Conservation (phyloP, 2,113 vertebrate species). For the Rhineura floridana region DNA sequence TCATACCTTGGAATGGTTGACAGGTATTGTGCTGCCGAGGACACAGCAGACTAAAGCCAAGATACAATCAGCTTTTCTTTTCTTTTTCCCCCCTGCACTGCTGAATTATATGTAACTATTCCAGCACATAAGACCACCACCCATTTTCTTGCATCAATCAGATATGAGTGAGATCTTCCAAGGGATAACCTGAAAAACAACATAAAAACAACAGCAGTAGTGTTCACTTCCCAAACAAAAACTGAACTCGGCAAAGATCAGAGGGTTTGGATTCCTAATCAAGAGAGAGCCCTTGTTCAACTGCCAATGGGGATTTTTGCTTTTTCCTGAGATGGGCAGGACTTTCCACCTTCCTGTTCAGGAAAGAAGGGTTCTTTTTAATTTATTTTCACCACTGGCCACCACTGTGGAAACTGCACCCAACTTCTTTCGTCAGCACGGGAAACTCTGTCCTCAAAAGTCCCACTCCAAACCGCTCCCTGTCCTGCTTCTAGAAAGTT, state of each 20-base stretch:
- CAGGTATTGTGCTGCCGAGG: conserved; percentile 1
- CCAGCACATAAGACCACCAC: neutral
- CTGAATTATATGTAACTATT: conserved; percentile 2
- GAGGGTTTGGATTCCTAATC: neutral
- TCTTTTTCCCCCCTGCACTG: no score
- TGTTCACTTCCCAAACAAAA: neutral
- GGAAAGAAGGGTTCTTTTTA: neutral
- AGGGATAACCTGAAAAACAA: neutral
- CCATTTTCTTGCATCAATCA: neutral
- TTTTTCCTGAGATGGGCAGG: neutral
- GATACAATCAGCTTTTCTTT: neutral
- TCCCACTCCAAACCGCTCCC: neutral
- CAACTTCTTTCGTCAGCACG: neutral
- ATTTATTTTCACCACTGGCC: neutral
- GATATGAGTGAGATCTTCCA: neutral
- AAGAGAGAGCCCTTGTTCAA: no score
- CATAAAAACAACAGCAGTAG: no score
- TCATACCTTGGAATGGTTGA: conserved; percentile 12
- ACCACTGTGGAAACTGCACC: neutral
- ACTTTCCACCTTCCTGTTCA: neutral
- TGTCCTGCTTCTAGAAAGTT: neutral
- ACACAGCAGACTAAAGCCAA: neutral
- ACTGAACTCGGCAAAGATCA: neutral
- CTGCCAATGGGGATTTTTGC: neutral
- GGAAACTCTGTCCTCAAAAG: neutral